Base-by-base conservation (phyloP, 2,888 invertebrate species). In the Margaritifera margaritifera region DNA sequence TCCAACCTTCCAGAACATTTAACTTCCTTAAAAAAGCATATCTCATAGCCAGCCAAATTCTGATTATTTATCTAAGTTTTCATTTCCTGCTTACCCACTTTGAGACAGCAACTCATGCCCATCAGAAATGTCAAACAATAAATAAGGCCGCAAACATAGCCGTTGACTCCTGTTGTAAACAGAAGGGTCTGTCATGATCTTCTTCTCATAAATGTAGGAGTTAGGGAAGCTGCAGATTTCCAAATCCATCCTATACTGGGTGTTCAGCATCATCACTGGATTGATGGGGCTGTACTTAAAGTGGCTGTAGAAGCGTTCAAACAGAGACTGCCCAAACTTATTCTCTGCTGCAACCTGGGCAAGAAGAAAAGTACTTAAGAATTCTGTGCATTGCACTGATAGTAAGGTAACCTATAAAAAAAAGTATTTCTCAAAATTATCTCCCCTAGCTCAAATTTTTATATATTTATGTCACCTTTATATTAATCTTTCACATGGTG, bases 221-320 rank as follows among this genome's bases (percentile, higher is more conserved):
- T 94, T 95, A 1, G 97, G 96, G 92, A 94, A 97, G 68, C 91
- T 90, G 3, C 94, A 93, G 78, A 97, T 96, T 66, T 93, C 93
- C 1, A 92, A 92, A 79, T 95, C 94, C 97, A 97, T 97, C 75
- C 97, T 92, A 89, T 96, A 96, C 88, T 97, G 97, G 20, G 82
- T 84, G 58, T 84, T 76, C 52, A 89, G 78, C 73, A 87, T 69
- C 62, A 83, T 69, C 6, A 88, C 80, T 0, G 86, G 83, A 50
- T 71, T 75, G 4, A 65, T 27, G 18, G 64, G 58, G 11, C 27
- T 61, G 52, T 74, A 65, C 42, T 77, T 71, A 66, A 93, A 91
- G 80, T 92, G 92, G 2, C 92, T 91, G 80, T 93, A 92, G 20
- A 96, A 91, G 18, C 96, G 92, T 18, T 94, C 92, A 90, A 96